Conservation (phyloP, 1,140 invertebrate species). For the Ectropis grisescens region DNA sequence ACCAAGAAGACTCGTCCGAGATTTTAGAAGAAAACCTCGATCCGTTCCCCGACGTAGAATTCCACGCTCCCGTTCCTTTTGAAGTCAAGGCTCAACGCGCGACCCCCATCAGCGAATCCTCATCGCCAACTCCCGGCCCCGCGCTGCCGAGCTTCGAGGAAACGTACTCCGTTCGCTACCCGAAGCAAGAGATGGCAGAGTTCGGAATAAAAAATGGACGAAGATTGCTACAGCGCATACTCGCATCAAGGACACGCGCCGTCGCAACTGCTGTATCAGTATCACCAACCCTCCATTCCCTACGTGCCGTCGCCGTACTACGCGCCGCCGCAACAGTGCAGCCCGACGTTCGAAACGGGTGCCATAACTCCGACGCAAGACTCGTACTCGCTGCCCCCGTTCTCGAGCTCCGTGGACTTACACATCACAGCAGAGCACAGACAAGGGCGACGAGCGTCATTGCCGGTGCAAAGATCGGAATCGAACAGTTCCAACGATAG, state of each 20-base stretch:
- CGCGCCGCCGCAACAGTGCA: constrained; percentile 70
- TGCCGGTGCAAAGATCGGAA: constrained; percentile 82
- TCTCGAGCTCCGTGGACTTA: constrained; percentile 72
- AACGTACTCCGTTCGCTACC: constrained; percentile 82
- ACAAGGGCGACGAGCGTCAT: constrained; percentile 78
- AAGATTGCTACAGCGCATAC: constrained; percentile 79
- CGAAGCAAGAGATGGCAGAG: constrained; percentile 70
- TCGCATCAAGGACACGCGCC: constrained; percentile 70
- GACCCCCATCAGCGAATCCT: constrained; percentile 52
- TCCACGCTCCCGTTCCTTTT: constrained; percentile 54
- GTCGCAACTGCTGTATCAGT: constrained; percentile 72
- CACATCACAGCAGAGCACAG: constrained; percentile 72
- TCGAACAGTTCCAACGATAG: constrained; percentile 79
- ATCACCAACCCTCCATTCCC: constrained; percentile 71
- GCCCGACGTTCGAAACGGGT: constrained; percentile 64
- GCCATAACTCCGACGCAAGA: constrained; percentile 67
- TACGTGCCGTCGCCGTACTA: constrained; percentile 69
- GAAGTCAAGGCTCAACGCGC: constrained; percentile 49
- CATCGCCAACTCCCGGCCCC: constrained; percentile 67
- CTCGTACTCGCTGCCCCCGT: constrained; percentile 75
- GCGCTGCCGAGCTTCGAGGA: constrained; percentile 89
- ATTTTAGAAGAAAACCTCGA: constrained; percentile 67
- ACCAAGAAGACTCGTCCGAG: constrained; percentile 66
- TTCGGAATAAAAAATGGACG: constrained; percentile 83
- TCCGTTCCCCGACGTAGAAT: constrained; percentile 68